Conservation (phyloP, 2,113 vertebrate species). For the Sminthopsis crassicaudata region DNA sequence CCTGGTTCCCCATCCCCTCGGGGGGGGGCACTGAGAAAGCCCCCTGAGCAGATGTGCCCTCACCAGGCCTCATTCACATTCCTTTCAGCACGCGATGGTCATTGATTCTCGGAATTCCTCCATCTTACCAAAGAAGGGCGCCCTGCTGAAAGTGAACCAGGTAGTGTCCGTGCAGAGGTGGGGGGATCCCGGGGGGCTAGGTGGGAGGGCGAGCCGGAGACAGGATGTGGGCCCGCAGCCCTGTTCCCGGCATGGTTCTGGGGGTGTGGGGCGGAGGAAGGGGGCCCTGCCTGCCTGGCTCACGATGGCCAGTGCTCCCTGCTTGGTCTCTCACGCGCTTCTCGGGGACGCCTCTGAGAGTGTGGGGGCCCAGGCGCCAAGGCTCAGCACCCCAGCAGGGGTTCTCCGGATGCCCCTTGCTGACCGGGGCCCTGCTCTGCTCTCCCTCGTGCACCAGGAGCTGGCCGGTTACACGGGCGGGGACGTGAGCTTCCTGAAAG, state of each 20-base stretch:
- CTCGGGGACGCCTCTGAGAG: background rate
- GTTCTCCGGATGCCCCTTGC: background rate
- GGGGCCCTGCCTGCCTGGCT: too few species aligned
- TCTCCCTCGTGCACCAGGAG: constrained; percentile 84
- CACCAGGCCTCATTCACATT: background rate
- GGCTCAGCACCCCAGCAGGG: background rate
- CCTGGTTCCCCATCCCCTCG: background rate
- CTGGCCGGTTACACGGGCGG: constrained; percentile 95
- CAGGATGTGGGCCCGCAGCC: fast-evolving
- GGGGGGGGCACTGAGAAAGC: background rate
- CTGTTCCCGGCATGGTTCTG: fast-evolving
- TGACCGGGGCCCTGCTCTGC: background rate
- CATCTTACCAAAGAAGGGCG: constrained; percentile 92
- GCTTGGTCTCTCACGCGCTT: background rate
- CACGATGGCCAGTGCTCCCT: too few species aligned
- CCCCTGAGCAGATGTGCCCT: background rate
- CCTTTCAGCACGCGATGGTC: constrained; percentile 91
- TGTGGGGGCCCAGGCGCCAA: too few species aligned
- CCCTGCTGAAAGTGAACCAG: constrained; percentile 96
- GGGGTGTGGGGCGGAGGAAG: too few species aligned
- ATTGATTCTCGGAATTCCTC: constrained; percentile 94
- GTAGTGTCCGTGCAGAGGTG: constrained; percentile 66
- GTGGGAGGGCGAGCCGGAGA: fast-evolving
- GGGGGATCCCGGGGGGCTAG: too few species aligned
- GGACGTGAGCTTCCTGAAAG: constrained; percentile 94